Base-by-base conservation (phyloP, 2,888 invertebrate genomes). In the Callosobruchus maculatus region DNA sequence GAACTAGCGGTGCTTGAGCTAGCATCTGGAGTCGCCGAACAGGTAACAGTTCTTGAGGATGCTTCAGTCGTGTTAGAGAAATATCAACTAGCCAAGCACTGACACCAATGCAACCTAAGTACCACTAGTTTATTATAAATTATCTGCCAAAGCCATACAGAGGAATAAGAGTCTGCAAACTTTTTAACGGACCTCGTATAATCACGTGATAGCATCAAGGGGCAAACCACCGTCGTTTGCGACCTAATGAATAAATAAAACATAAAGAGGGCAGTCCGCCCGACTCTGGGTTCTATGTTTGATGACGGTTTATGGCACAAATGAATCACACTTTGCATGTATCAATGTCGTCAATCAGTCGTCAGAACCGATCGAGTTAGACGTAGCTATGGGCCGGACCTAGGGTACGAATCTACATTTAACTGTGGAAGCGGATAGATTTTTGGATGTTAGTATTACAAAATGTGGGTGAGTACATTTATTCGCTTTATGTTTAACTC, bases 261-360 rank as follows among this genome's bases (percentile, higher is more conserved):
- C 67, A 71, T 68, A 71, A 71, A 71, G 67, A 67, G 71, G 71
- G 71, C 71, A 69, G 73, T 26, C 73, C 73, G 71, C 67, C 70
- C 13, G 68, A 68, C 68, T 21, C 21, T 22, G 9, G 3, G 73
- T 72, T 75, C 31, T 75, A 74, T 76, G 76, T 76, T 74, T 74
- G 75, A 77, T 77, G 77, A 76, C 73, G 74, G 73, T 74, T 68
- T 74, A 73, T 72, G 71, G 70, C 73, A 75, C 77, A 75, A 78
- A 79, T 79, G 79, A 80, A 81, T 81, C 81, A 80, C 79, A 78
- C 77, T 80, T 78, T 80, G 81, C 85, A 79, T 85, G 85, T 82
- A 84, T 83, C 83, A 82, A 81, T 83, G 83, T 84, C 85, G 85
- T 85, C 85, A 84, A 85, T 85, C 85, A 85, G 82, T 82, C 83